Evolutionary conservation across 2,888 invertebrate genomes (phyloP), one percentile per base, ranked within the genome.

Genomic region (Nomada ferruginata): DNA sequence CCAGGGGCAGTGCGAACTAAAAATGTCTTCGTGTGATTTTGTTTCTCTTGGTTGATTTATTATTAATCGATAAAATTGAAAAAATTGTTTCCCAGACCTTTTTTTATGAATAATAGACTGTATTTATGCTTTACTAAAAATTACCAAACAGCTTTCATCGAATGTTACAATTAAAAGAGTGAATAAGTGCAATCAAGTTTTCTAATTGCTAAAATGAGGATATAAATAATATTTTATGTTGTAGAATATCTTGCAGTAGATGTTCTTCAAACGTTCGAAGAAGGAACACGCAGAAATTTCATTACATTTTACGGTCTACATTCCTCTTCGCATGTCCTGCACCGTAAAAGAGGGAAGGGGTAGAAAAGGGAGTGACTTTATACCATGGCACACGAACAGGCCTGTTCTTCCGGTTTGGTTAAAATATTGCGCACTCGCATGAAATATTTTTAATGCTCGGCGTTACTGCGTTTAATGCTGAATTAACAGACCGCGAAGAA

Each of bases 21-120:
- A 90, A 90, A 89, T 87, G 84, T 89, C 88, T 82, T 79, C 86
- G 82, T 74, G 72, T 77, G 80, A 86, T 79, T 68, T 73, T 61
- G 63, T 50, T 47, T 73, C 52, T 47, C 47, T 47, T 9, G 52
- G 64, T 44, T 78, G 66, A 82, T 79, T 87, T 87, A 72, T 80
- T 47, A 47, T 47, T 13, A 11, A 47, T 53, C 55, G 60, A 61
- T 42, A 64, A 72, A 75, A 13, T 47, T 15, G 13, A 13, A 15
- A 47, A 15, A 4, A 47, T 47, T 13, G 15, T 7, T 36, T 36
- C 36, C 36, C 1, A 36, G 9, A 36, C 36, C 0, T 36, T 36
- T 36, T 36, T 36, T 36, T 36, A 2, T 36, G 0, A 36, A 7
- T 36, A 7, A 36, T 36, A 7, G 36, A 36, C 5, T 36, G 7